Evolutionary conservation across 2,113 vertebrate species (phyloP).

Genomic region (Cephalopholis sonnerati): DNA sequence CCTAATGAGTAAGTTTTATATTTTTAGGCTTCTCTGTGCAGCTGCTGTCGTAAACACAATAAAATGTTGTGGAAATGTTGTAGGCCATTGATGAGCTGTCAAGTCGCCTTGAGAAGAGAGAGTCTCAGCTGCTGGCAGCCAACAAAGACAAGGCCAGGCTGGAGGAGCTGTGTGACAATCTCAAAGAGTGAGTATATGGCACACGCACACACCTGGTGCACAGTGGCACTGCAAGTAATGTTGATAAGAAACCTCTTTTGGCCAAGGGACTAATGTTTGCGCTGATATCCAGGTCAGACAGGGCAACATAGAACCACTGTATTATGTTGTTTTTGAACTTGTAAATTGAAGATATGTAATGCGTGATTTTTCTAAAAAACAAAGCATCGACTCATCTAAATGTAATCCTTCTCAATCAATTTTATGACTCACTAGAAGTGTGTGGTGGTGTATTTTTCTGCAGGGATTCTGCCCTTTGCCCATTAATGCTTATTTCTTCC

Average conservation of each 20-base stretch:
- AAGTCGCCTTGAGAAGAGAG: slow-evolving; percentile 93
- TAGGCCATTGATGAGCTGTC: slow-evolving; percentile 93
- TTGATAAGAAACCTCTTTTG: slow-evolving; percentile 14
- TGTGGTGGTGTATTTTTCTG: too few relatives aligned
- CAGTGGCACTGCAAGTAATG: background rate
- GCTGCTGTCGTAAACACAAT: background rate
- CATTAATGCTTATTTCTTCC: too few relatives aligned
- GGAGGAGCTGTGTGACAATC: slow-evolving; percentile 96
- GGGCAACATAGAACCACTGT: background rate
- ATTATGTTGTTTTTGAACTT: background rate
- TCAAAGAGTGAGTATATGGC: slow-evolving; percentile 93
- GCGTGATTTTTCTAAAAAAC: too few relatives aligned
- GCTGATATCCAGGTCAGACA: background rate
- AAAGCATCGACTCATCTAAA: too few relatives aligned
- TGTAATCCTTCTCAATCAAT: too few relatives aligned
- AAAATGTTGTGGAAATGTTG: slow-evolving; percentile 39
- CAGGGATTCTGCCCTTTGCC: too few relatives aligned
- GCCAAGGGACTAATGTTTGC: background rate
- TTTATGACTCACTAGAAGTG: too few relatives aligned
- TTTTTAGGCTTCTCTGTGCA: background rate
- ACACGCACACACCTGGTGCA: background rate
- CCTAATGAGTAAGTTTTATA: background rate
- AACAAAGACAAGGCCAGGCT: slow-evolving; percentile 97
- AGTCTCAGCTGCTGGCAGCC: slow-evolving; percentile 91
- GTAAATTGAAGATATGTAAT: too few relatives aligned